Base-by-base conservation (phyloP, 1,140 invertebrate genomes). In the Lamellibrachia luymesi region DNA sequence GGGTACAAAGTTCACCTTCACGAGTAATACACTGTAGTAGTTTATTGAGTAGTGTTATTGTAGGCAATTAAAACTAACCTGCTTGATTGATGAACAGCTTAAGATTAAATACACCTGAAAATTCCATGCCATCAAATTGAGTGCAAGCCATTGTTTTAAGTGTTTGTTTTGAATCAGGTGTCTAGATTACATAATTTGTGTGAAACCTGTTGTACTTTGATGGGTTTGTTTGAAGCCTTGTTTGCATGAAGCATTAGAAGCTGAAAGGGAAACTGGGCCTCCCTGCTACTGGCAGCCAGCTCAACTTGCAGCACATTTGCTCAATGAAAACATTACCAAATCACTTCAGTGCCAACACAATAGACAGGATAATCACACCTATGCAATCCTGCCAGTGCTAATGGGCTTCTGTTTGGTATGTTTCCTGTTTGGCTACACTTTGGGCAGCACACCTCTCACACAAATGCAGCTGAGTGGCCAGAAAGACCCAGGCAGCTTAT, bases 281-380 rank as follows among this genome's bases (percentile, higher is more conserved):
- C 4, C 13, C 13, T 10, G 64, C 13, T 2, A 80, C 64, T 10
- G 64, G 13, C 13, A 80, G 17, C 64, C 6, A 2, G 64, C 64
- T 80, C 64, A 80, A 80, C 64, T 80, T 80, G 64, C 25, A 80
- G 64, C 64, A 80, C 64, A 80, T 80, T 80, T 80, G 64, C 64
- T 80, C 64, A 22, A 22, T 80, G 64, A 80, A 80, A 80, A 80
- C 64, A 80, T 80, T 80, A 80, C 64, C 13, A 22, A 80, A 80
- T 80, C 64, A 80, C 64, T 80, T 80, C 8, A 80, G 64, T 22
- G 25, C 13, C 13, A 17, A 22, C 64, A 80, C 64, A 80, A 80
- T 80, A 22, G 64, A 80, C 8, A 80, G 64, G 64, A 80, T 80
- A 80, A 80, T 80, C 64, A 80, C 64, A 80, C 64, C 64, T 17